These are phyloP conservation scores for Diabrotica undecimpunctata DNA, from an alignment of 1,140 invertebrate species.

Conservation along the genomic window DNA sequence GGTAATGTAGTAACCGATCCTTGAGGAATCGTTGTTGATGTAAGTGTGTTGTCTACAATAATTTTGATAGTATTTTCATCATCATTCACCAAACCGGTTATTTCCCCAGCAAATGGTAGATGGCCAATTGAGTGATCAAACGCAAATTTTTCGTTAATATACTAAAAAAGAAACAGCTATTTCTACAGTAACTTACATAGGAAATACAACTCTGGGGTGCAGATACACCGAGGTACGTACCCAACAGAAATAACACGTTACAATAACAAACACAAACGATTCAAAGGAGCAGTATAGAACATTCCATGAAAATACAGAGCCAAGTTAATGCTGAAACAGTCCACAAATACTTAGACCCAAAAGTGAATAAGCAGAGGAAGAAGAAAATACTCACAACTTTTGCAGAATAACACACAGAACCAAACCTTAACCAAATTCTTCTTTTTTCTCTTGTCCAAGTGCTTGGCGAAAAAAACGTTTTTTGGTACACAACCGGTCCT, in stretches of 20 bases:
- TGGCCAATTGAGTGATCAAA: conserved; percentile 90
- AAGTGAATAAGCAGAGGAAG: neutral
- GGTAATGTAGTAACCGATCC: conserved; percentile 61
- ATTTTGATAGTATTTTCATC: conserved; percentile 80
- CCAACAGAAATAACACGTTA: no score
- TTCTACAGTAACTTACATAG: no score
- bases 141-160: conserved; percentile 77
- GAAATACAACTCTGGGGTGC: no score
- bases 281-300: no score
- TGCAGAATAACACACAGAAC: conserved; percentile 82
- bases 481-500: conserved; percentile 88
- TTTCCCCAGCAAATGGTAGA: conserved; percentile 86
- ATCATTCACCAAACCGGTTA: conserved; percentile 64
- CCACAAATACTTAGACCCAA: no score
- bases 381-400: conserved; percentile 68
- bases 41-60: conserved; percentile 89
- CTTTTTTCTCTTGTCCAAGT: conserved; percentile 63
- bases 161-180: conserved; percentile 55
- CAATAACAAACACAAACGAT: no score
- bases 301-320: no score
- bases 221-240: no score
- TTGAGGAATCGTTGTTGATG: conserved; percentile 77
- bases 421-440: conserved; percentile 75
- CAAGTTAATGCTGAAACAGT: no score
- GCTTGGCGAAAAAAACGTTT: conserved; percentile 70